Percentiles rank a stretch among this genome's conserved stretches.
These are phyloP conservation scores for Chrysolina oricalcia DNA, from an alignment of 2,888 invertebrate species.

Conservation along the genomic window DNA sequence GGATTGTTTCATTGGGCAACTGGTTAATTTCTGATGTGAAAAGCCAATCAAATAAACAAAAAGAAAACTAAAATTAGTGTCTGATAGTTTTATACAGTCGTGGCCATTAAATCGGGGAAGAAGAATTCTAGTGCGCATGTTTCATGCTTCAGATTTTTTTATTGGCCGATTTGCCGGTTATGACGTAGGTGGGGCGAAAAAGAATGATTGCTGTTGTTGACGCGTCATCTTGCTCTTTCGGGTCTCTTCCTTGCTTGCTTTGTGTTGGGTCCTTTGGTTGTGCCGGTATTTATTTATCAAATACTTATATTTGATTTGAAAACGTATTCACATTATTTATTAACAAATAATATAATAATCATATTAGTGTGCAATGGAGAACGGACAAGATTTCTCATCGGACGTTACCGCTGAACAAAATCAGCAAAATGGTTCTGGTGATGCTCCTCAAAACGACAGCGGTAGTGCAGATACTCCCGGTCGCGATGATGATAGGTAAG, in stretches of 20 bases:
- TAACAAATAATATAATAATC: background rate
- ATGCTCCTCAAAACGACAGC: constrained; percentile 79
- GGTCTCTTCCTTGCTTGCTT: constrained; percentile 17
- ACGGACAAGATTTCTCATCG: constrained; percentile 87
- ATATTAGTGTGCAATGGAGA: constrained; percentile 80
- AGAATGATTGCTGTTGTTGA: background rate
- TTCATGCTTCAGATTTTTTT: background rate
- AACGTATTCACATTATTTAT: too few species aligned
- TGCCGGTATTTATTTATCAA: background rate
- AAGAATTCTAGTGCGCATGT: background rate
- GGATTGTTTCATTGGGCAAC: too few species aligned
- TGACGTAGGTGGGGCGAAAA: constrained; percentile 12
- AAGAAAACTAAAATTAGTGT: too few species aligned
- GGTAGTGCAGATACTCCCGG: constrained; percentile 84
- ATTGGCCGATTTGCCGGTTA: constrained; percentile 14
- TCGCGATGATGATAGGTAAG: constrained; percentile 88
- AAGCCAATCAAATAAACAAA: too few species aligned
- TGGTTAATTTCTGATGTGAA: too few species aligned
- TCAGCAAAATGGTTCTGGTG: constrained; percentile 76
- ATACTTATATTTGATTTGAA: too few species aligned
- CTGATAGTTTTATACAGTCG: too few species aligned
- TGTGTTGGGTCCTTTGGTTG: background rate
- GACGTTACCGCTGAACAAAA: constrained; percentile 80
- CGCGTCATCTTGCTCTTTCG: constrained; percentile 15
- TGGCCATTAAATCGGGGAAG: background rate